Conservation (phyloP, 2,888 invertebrate species). For the Clistopyga incitator region DNA sequence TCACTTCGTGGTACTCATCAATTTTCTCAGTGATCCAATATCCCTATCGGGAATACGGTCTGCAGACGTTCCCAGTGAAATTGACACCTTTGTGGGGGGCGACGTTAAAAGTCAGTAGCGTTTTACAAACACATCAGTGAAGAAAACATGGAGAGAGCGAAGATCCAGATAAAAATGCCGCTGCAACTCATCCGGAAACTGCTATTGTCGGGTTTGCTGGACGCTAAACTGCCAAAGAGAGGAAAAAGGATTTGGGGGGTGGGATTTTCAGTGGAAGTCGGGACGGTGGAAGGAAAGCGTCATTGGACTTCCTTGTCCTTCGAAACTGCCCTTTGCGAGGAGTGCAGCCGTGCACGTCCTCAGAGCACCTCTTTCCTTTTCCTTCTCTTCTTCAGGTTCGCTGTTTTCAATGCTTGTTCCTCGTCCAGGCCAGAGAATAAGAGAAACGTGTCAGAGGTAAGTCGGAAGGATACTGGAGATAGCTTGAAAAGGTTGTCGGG, state of each 20-base stretch:
- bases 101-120: neutral
- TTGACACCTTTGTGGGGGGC: neutral
- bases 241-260: conserved; percentile 11
- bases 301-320: conserved; percentile 33
- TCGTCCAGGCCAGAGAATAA: conserved; percentile 13
- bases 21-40: conserved; percentile 30
- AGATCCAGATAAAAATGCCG: conserved; percentile 1
- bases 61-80: conserved; percentile 4
- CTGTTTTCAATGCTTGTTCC: conserved; percentile 40
- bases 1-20: neutral
- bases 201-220: conserved; percentile 32
- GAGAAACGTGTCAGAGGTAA: conserved; percentile 38
- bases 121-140: neutral
- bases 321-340: conserved; percentile 10
- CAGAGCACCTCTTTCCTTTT: neutral
- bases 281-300: conserved; percentile 30
- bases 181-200: conserved; percentile 17
- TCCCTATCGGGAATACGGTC: neutral
- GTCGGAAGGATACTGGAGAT: conserved; percentile 33
- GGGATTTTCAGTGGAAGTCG: conserved; percentile 51
- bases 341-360: neutral
- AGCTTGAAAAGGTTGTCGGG: conserved; percentile 42
- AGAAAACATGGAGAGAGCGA: neutral
- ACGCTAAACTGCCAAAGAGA: conserved; percentile 23
- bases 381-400: neutral